Percentiles rank a stretch among this genome's conserved stretches.
Evolutionary conservation across 2,888 invertebrate genomes (phyloP).

Genomic region (Melinopterus prodromus): DNA sequence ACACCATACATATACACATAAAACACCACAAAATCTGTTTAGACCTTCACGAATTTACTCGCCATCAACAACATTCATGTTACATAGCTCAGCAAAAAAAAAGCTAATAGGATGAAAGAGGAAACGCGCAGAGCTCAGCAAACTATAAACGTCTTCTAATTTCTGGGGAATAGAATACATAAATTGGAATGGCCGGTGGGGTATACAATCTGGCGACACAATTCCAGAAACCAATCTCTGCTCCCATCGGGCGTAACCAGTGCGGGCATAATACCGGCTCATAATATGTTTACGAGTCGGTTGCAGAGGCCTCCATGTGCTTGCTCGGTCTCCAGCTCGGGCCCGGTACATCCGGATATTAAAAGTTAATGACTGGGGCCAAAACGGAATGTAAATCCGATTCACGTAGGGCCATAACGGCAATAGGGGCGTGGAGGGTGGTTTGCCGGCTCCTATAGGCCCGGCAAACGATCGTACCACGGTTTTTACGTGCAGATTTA

Average conservation of each 20-base stretch:
- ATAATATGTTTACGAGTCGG: background rate
- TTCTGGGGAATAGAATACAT: background rate
- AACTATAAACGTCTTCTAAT: no score
- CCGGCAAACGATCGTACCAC: background rate
- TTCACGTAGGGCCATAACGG: background rate
- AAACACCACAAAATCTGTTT: no score
- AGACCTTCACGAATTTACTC: no score
- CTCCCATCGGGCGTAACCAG: background rate
- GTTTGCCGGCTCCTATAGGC: background rate
- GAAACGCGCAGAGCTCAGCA: no score
- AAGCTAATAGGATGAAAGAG: no score
- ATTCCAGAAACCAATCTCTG: background rate
- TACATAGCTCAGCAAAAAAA: no score
- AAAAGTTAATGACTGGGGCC: background rate
- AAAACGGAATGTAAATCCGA: conserved; percentile 4
- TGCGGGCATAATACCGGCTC: background rate
- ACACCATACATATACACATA: no score
- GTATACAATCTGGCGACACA: background rate
- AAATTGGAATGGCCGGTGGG: background rate
- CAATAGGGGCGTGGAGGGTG: background rate
- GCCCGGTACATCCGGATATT: background rate
- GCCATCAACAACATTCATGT: no score
- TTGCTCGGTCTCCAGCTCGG: background rate
- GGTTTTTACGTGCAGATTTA: background rate
- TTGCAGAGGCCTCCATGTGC: background rate